Conservation (phyloP, 1,140 invertebrate species). For the Mya arenaria region DNA sequence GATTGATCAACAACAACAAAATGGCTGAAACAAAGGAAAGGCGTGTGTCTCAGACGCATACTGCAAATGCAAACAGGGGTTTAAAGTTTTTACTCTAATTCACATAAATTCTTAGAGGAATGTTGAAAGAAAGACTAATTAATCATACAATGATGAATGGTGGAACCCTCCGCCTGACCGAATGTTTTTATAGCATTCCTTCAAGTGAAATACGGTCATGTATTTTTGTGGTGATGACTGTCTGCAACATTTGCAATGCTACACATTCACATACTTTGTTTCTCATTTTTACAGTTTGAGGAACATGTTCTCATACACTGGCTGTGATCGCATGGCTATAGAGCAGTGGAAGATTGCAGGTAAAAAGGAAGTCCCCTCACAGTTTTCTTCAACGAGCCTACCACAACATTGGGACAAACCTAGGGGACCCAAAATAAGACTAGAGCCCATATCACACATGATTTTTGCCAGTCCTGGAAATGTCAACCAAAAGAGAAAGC, state of each 20-base stretch:
- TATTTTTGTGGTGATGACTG: too few relatives aligned
- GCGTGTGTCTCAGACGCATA: neutral
- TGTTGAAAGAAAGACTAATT: too few relatives aligned
- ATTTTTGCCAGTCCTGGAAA: conserved; percentile 23
- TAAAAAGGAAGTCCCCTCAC: neutral
- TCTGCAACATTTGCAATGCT: too few relatives aligned
- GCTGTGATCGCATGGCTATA: neutral
- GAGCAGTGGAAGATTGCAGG: neutral
- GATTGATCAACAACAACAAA: too few relatives aligned
- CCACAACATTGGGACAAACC: conserved; percentile 30
- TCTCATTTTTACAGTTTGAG: conserved; percentile 28
- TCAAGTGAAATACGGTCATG: too few relatives aligned
- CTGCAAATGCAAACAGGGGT: neutral
- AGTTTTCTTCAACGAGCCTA: neutral
- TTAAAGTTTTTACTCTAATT: too few relatives aligned
- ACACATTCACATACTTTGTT: too few relatives aligned
- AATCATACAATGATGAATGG: too few relatives aligned
- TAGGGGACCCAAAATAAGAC: neutral
- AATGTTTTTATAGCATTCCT: too few relatives aligned
- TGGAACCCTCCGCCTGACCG: too few relatives aligned
- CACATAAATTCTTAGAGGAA: too few relatives aligned
- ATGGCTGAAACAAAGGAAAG: neutral
- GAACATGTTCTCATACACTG: conserved; percentile 24
- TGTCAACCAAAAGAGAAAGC: neutral
- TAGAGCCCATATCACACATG: conserved; percentile 22